These are phyloP conservation scores for Drosophila sp. DNA, from an alignment of 1,140 invertebrate species.

Conservation along the genomic window DNA sequence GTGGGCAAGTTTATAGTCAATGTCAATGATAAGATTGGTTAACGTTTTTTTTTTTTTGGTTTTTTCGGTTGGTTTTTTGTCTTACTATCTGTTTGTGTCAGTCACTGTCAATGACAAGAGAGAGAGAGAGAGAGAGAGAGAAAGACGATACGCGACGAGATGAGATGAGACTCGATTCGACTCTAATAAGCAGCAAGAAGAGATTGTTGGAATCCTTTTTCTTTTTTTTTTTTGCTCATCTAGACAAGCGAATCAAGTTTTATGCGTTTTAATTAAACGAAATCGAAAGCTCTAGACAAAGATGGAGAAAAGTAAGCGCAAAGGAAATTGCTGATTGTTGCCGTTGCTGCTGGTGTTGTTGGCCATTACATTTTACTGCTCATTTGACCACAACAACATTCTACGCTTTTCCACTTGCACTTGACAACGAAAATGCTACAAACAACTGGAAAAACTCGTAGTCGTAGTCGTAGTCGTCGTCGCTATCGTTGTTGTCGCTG, in stretches of 20 bases:
- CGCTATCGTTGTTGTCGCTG: background rate
- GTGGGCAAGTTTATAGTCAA: constrained; percentile 52
- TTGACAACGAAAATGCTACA: constrained; percentile 74
- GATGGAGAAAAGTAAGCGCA: constrained; percentile 25
- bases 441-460: constrained; percentile 59
- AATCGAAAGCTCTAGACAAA: constrained; percentile 67
- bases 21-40: constrained; percentile 56
- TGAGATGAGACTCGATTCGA: background rate
- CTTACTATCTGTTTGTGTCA: constrained; percentile 35
- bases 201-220: constrained; percentile 39
- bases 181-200: background rate
- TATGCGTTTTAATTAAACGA: constrained; percentile 79
- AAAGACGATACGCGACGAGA: background rate
- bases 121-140: constrained; percentile 22
- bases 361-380: constrained; percentile 46
- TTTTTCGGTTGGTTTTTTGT: constrained; percentile 2
- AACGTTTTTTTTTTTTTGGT: background rate
- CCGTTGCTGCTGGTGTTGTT: constrained; percentile 40
- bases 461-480: constrained; percentile 10
- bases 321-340: constrained; percentile 73
- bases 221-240: background rate
- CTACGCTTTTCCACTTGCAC: constrained; percentile 66
- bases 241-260: constrained; percentile 48
- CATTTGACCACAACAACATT: constrained; percentile 61
- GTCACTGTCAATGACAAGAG: constrained; percentile 53